Base-by-base conservation (phyloP, 2,888 invertebrate species). In the Drosophila sordidapex region DNA sequence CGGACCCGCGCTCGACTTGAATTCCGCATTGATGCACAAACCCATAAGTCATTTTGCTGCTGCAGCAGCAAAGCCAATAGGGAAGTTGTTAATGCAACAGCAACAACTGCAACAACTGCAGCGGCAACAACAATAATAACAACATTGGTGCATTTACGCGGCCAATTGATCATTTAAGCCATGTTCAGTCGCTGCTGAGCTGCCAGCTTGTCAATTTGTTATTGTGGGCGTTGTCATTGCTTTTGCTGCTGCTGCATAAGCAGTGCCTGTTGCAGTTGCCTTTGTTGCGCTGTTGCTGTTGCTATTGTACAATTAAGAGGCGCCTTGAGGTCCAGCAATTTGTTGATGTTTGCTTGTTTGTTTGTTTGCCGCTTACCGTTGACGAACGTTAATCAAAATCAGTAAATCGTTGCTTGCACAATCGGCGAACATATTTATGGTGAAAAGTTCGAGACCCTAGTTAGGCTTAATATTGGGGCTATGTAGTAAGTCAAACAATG, bases 91-190 rank as follows among this genome's bases (percentile, higher is more conserved):
- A 88, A 87, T 77, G 85, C 87, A 89, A 70, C 89, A 74, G 70
- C 83, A 70, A 40, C 83, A 68, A 46, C 59, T 63, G 43, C 75
- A 25, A 1, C 52, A 49, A 6, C 61, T 58, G 6, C 66, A 66
- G 15, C 56, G 56, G 13, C 43, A 48, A 48, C 58, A 65, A 11
- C 40, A 57, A 35, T 64, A 71, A 38, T 60, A 74, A 69, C 70
- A 72, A 63, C 76, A 52, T 56, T 57, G 61, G 57, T 63, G 66
- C 76, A 81, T 81, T 90, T 83, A 75, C 79, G 85, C 82, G 76
- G 85, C 78, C 85, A 89, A 85, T 85, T 85, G 89, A 85, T 86
- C 86, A 88, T 89, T 89, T 90, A 88, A 83, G 90, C 86, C 86
- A 76, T 79, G 83, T 76, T 73, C 74, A 79, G 83, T 70, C 75